phyloP scores from a whole-genome alignment of 1,140 invertebrate genomes.

The Temnothorax curvispinosus region DNA sequence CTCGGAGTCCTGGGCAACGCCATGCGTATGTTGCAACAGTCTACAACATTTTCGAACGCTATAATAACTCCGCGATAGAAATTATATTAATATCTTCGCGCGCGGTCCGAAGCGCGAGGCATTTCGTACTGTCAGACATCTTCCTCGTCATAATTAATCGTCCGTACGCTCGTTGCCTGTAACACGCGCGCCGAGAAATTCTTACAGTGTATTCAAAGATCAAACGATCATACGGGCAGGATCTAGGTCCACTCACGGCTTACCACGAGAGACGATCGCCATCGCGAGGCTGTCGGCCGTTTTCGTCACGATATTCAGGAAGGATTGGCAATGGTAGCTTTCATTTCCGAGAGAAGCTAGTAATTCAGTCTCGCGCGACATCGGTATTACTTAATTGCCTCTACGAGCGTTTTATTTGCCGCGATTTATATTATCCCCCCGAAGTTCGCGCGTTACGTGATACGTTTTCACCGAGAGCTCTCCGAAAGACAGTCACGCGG shows the following conservation, averaged over 20 bases:
- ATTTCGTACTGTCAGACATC: conserved; percentile 73
- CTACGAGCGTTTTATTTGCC: neutral
- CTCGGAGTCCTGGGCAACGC: conserved; percentile 20
- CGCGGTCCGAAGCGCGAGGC: conserved; percentile 41
- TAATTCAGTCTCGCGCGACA: neutral
- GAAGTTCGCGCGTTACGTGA: neutral
- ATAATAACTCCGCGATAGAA: conserved; percentile 65
- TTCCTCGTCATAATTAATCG: conserved; percentile 81
- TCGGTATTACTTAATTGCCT: conserved; percentile 34
- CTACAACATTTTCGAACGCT: conserved; percentile 79
- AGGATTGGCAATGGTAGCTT: conserved; percentile 18
- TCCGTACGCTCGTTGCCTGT: conserved; percentile 62
- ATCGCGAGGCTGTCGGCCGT: neutral
- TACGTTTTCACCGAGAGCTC: neutral
- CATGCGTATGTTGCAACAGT: conserved; percentile 69
- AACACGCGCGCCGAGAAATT: conserved; percentile 66
- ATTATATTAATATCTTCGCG: conserved; percentile 75
- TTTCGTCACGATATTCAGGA: conserved; percentile 60
- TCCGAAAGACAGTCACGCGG: neutral
- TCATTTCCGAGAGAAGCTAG: conserved; percentile 57
- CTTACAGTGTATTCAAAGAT: conserved; percentile 77
- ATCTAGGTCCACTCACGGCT: conserved; percentile 24
- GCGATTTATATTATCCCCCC: conserved; percentile 33
- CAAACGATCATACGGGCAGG: conserved; percentile 72
- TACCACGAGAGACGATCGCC: conserved; percentile 55